Conservation (phyloP, 2,888 invertebrate genomes). For the Andrena fulva region DNA sequence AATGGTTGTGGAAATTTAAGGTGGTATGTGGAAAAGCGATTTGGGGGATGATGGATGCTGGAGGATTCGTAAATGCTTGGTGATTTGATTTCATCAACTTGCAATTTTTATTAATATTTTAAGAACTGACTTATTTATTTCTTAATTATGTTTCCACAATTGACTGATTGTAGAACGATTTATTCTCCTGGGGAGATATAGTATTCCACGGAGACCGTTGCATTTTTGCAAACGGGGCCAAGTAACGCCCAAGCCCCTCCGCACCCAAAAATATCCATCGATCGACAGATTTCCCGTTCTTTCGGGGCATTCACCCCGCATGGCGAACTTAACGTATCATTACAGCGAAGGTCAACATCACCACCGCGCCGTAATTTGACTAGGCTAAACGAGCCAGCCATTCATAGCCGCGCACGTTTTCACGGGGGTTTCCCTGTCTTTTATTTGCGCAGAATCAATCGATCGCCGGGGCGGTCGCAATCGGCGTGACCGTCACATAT, state of each 20-base stretch:
- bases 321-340: slow-evolving; percentile 74
- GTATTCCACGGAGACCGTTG: background rate
- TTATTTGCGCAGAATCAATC: slow-evolving; percentile 74
- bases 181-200: background rate
- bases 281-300: slow-evolving; percentile 65
- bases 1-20: no score
- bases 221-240: background rate
- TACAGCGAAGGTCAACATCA: slow-evolving; percentile 67
- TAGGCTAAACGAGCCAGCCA: slow-evolving; percentile 66
- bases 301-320: slow-evolving; percentile 52
- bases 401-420: slow-evolving; percentile 61
- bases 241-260: background rate
- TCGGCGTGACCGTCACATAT: slow-evolving; percentile 78
- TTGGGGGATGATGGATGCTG: no score
- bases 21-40: no score
- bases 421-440: slow-evolving; percentile 66
- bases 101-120: no score
- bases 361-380: slow-evolving; percentile 74
- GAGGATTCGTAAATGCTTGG: no score
- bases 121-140: no score
- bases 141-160: background rate
- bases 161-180: no score
- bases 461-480: slow-evolving; percentile 62
- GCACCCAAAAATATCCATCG: slow-evolving; percentile 22
- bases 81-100: no score